Evolutionary conservation across 2,113 vertebrate species (phyloP).

Genomic region (Sorex fumeus): DNA sequence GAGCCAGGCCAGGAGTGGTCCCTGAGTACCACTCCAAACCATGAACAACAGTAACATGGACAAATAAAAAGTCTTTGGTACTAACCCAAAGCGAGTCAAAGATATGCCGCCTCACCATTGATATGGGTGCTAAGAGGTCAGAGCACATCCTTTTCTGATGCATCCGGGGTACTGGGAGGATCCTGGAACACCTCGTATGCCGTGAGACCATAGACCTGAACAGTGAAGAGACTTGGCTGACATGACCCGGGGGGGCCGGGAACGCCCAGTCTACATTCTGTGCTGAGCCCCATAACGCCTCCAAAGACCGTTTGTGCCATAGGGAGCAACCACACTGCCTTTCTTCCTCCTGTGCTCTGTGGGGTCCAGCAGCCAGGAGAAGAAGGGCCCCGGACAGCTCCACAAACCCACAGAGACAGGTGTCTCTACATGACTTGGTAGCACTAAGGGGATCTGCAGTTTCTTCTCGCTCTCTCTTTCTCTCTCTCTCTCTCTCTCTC

Average conservation of each 20-base stretch:
- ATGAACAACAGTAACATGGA: neutral
- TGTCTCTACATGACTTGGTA: neutral
- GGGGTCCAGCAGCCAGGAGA: neutral
- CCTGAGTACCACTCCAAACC: too few species aligned
- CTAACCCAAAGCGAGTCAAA: neutral
- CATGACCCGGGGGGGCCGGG: too few species aligned
- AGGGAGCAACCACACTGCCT: too few species aligned
- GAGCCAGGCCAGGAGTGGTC: too few species aligned
- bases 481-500: neutral
- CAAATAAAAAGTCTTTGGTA: neutral
- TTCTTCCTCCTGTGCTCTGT: neutral
- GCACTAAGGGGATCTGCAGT: rapidly evolving
- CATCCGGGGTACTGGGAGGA: neutral
- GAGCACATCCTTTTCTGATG: neutral
- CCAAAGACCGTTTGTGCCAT: neutral
- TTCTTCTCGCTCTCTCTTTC: neutral
- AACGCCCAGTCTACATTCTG: neutral
- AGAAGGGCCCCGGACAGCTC: neutral
- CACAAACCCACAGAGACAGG: too few species aligned
- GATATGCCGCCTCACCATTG: neutral
- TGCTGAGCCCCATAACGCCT: neutral
- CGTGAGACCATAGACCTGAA: neutral
- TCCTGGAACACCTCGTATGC: neutral
- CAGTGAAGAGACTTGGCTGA: neutral
- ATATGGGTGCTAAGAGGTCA: neutral